phyloP scores from a whole-genome alignment of 2,113 vertebrate genomes.

The Notechis scutatus region DNA sequence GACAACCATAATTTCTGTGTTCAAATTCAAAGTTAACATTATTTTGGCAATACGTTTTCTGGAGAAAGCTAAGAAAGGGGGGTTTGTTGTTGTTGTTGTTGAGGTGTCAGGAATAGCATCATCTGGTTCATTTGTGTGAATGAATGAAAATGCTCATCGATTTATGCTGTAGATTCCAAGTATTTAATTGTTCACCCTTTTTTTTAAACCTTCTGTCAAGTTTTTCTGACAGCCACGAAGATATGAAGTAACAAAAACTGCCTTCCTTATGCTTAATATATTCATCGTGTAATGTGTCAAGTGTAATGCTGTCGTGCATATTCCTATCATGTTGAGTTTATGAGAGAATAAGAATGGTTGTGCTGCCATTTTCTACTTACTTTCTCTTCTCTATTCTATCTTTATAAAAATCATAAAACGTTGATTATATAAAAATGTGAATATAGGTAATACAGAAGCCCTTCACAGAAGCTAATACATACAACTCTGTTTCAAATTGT shows the following conservation, averaged over 20 bases:
- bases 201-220: not conserved
- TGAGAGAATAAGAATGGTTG: not conserved
- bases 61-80: not conserved
- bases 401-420: not conserved
- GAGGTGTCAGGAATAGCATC: slow-evolving; percentile 27
- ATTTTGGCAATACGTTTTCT: slow-evolving; percentile 9
- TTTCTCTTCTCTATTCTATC: not conserved
- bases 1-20: not conserved
- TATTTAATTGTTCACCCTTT: slow-evolving; percentile 4
- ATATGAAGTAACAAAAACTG: not conserved
- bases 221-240: not conserved
- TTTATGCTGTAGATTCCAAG: not conserved
- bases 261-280: slow-evolving; percentile 1
- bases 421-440: not conserved
- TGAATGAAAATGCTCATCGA: not conserved
- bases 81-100: not conserved
- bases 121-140: not conserved
- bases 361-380: not conserved
- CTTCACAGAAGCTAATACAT: not conserved
- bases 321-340: not conserved
- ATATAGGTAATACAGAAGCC: not conserved
- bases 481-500: not conserved
- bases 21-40: not conserved
- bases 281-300: not conserved
- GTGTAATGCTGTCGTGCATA: slow-evolving; percentile 1